Evolutionary conservation across 1,140 invertebrate genomes (phyloP).

Genomic region (Drosophila carrolli): DNA sequence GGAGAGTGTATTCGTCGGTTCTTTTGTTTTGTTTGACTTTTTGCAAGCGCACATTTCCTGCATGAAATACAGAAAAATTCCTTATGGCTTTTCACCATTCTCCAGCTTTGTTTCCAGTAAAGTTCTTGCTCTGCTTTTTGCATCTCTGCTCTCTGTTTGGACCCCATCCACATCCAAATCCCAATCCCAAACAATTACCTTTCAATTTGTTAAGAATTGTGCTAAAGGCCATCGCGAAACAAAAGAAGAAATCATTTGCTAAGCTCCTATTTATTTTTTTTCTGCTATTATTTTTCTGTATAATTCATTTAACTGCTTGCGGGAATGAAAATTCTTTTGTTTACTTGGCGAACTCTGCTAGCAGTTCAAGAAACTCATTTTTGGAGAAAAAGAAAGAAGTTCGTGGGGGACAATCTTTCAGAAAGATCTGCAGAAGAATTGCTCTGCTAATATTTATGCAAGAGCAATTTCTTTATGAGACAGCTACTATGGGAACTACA

Average conservation of each 20-base stretch:
- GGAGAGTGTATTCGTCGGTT: slow-evolving; percentile 35
- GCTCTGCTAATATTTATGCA: slow-evolving; percentile 6
- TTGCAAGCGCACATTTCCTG: slow-evolving; percentile 59
- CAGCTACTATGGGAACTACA: not conserved
- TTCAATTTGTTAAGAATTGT: slow-evolving; percentile 70
- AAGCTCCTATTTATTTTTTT: slow-evolving; percentile 28
- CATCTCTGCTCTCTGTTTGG: not conserved
- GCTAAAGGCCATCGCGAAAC: slow-evolving; percentile 37
- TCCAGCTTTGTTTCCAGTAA: slow-evolving; percentile 9
- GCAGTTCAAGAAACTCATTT: slow-evolving; percentile 36
- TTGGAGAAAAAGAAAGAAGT: slow-evolving; percentile 6
- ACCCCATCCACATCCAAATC: slow-evolving; percentile 8
- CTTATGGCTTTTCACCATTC: slow-evolving; percentile 34
- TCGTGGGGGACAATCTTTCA: slow-evolving; percentile 9
- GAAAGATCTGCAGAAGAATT: slow-evolving; percentile 4
- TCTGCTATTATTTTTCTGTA: slow-evolving; percentile 12
- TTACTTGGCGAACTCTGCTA: slow-evolving; percentile 26
- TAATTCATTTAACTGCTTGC: slow-evolving; percentile 16
- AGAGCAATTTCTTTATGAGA: not conserved
- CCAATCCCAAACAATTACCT: slow-evolving; percentile 64
- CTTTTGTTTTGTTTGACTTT: slow-evolving; percentile 57
- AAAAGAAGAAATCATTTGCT: slow-evolving; percentile 40
- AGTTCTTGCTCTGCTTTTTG: slow-evolving; percentile 36
- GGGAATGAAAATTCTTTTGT: slow-evolving; percentile 38
- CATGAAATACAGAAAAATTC: slow-evolving; percentile 56